Conservation (phyloP, 2,113 vertebrate genomes). For the Platysternon megacephalum region DNA sequence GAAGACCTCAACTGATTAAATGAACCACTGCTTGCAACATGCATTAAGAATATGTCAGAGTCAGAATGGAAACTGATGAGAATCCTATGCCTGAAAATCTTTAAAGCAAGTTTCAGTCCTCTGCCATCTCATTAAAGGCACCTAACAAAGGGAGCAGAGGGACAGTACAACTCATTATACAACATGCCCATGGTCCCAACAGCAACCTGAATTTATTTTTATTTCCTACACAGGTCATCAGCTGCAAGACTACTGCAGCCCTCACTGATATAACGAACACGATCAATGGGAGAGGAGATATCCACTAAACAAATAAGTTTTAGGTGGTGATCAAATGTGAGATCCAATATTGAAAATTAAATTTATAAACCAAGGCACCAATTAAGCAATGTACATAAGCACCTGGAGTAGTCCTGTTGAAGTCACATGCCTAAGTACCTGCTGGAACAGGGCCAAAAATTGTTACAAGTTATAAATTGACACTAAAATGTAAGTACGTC, state of each 20-base stretch:
- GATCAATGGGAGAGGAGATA: neutral
- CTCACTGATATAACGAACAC: neutral
- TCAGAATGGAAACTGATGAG: neutral
- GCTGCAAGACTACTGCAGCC: neutral
- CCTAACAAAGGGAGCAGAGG: neutral
- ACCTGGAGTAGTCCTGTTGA: neutral
- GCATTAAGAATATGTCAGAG: neutral
- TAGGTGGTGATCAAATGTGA: neutral
- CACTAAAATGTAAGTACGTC: neutral
- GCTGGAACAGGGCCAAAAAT: neutral
- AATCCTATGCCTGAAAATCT: neutral
- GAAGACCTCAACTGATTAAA: neutral
- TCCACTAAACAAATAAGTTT: neutral
- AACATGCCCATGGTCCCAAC: neutral
- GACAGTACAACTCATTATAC: fast-evolving
- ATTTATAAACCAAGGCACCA: neutral
- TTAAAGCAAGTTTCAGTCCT: neutral
- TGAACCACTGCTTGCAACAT: neutral
- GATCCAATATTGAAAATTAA: neutral
- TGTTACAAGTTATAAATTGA: fast-evolving
- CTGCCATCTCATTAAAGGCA: neutral
- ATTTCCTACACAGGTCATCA: neutral
- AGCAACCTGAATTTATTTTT: neutral
- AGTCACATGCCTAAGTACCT: neutral
- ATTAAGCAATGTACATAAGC: neutral